phyloP scores from a whole-genome alignment of 2,888 invertebrate genomes.

The Laspeyria flexula region DNA sequence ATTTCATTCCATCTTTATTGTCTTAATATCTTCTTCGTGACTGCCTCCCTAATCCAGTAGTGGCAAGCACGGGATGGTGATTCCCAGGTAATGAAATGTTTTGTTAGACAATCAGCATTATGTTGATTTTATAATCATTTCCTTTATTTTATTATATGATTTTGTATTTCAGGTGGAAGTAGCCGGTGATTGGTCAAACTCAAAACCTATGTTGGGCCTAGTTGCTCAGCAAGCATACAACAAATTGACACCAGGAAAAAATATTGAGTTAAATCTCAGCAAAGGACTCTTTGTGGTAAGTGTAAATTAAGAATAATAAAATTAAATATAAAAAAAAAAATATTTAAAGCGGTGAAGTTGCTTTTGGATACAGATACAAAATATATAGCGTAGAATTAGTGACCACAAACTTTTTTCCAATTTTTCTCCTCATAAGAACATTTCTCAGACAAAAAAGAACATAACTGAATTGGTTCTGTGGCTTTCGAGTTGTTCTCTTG shows the following conservation, averaged over 20 bases:
- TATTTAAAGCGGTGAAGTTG: too few species aligned
- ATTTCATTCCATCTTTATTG: background rate
- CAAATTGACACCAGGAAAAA: constrained; percentile 82
- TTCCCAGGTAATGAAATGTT: background rate
- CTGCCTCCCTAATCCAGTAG: background rate
- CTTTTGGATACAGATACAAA: too few species aligned
- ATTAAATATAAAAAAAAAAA: too few species aligned
- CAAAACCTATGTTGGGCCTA: constrained; percentile 89
- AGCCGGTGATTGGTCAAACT: constrained; percentile 75
- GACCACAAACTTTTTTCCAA: too few species aligned
- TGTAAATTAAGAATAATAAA: too few species aligned
- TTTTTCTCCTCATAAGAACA: too few species aligned
- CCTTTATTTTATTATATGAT: background rate
- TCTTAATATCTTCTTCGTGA: background rate
- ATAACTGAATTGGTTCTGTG: too few species aligned
- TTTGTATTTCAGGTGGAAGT: constrained; percentile 70
- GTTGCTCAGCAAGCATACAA: constrained; percentile 92
- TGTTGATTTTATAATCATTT: background rate
- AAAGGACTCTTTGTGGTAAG: constrained; percentile 95
- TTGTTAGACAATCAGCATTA: background rate
- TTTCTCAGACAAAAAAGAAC: too few species aligned
- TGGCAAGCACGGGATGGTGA: background rate
- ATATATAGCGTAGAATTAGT: too few species aligned
- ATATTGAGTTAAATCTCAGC: constrained; percentile 89
- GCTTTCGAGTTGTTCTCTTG: too few species aligned